phyloP scores from a whole-genome alignment of 2,888 invertebrate genomes.

The Penaeus monodon region DNA sequence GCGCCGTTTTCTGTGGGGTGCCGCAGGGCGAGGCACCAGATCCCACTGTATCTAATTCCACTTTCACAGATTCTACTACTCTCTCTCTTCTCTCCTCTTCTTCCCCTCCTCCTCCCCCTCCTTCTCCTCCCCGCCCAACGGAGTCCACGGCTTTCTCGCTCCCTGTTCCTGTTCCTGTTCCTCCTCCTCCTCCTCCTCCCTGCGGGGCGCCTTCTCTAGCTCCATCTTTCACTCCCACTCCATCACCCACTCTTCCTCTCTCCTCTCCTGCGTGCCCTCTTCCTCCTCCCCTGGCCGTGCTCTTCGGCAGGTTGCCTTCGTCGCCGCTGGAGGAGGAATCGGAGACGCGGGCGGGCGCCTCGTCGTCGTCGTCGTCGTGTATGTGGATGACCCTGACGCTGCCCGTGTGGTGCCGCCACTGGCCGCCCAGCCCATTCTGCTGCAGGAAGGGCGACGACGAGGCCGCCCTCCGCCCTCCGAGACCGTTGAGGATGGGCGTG shows the following conservation, averaged over 20 bases:
- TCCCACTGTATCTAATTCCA: slow-evolving; percentile 24
- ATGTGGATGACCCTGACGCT: slow-evolving; percentile 18
- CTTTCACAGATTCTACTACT: not conserved
- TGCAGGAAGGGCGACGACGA: not conserved
- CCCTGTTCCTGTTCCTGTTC: no score
- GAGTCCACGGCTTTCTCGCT: not conserved
- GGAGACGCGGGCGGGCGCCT: not conserved
- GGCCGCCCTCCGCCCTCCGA: not conserved
- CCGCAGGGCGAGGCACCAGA: slow-evolving; percentile 49
- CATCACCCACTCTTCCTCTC: no score
- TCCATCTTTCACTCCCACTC: no score
- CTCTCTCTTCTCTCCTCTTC: not conserved
- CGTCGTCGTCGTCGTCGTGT: slow-evolving; percentile 1
- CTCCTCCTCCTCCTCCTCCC: slow-evolving; percentile 17
- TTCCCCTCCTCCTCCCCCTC: not conserved
- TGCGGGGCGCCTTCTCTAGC: not conserved
- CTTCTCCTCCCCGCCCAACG: not conserved
- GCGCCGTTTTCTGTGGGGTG: slow-evolving; percentile 46
- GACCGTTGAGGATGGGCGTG: slow-evolving; percentile 24
- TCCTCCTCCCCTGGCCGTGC: no score
- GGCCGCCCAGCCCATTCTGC: slow-evolving; percentile 1
- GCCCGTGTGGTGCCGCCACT: slow-evolving; percentile 10
- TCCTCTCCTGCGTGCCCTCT: no score
- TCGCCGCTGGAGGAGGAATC: not conserved
- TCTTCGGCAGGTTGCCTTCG: no score